These are phyloP conservation scores for Celastrina argiolus DNA, from an alignment of 2,888 invertebrate genomes.

Conservation along the genomic window DNA sequence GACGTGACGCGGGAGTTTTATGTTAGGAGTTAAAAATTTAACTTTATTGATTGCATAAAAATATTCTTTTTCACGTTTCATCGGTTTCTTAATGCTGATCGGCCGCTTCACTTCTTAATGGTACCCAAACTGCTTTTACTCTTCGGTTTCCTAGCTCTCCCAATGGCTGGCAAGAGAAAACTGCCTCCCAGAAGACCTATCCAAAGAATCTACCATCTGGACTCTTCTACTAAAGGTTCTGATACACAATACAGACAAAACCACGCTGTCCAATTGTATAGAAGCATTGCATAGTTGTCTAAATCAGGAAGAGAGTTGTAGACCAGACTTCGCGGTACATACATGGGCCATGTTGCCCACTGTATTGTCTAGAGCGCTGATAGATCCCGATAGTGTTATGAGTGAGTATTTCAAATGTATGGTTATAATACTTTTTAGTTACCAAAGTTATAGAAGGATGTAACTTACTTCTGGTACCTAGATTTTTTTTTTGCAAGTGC, in stretches of 20 bases:
- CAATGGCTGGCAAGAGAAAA: slow-evolving; percentile 64
- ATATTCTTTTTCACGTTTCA: no score
- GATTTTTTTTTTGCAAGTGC: no score
- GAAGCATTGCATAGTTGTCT: slow-evolving; percentile 50
- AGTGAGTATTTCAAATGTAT: slow-evolving; percentile 43
- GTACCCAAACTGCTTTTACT: no score
- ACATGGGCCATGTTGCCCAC: slow-evolving; percentile 59
- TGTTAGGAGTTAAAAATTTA: no score
- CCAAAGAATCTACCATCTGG: slow-evolving; percentile 53
- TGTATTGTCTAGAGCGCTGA: slow-evolving; percentile 53
- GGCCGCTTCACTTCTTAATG: no score
- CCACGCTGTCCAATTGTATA: slow-evolving; percentile 49
- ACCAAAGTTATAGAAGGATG: no score
- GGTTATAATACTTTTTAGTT: no score
- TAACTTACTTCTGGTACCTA: no score
- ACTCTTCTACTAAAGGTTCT: slow-evolving; percentile 58
- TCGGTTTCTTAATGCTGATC: no score
- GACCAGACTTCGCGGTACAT: slow-evolving; percentile 46
- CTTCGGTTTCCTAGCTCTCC: slow-evolving; percentile 45
- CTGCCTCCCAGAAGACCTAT: slow-evolving; percentile 54
- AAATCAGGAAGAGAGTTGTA: slow-evolving; percentile 47
- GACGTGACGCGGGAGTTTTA: no score
- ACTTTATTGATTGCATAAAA: no score
- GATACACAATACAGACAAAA: slow-evolving; percentile 43
- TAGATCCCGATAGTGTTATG: slow-evolving; percentile 49